A percentile compares a stretch with the other conserved stretches of the same genome.
These are phyloP conservation scores for Schizopygopsis pylzovi DNA, from an alignment of 2,797 vertebrate genomes.

Conservation along the genomic window DNA sequence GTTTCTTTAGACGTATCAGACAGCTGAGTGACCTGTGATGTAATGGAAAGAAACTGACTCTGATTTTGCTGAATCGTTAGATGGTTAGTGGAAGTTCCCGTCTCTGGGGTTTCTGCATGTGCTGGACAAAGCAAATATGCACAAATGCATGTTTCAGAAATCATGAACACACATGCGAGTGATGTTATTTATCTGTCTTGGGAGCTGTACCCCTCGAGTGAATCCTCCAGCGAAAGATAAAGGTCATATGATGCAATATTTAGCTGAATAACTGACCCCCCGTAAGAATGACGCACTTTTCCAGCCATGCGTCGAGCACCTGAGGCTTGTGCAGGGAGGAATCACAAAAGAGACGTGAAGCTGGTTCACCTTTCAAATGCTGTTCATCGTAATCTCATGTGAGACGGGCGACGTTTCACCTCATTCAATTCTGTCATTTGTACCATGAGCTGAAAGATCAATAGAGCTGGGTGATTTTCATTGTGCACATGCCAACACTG, in stretches of 20 bases:
- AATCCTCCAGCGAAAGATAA: neutral
- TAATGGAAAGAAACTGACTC: neutral
- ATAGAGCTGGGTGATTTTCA: neutral
- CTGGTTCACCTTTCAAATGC: slow-evolving; percentile 6
- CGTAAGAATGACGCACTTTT: neutral
- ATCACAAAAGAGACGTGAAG: neutral
- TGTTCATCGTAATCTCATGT: slow-evolving; percentile 7
- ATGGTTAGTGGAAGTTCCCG: neutral
- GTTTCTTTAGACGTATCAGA: neutral
- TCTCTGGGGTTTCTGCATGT: neutral
- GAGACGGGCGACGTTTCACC: neutral
- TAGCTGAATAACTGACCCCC: neutral
- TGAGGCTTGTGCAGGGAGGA: neutral
- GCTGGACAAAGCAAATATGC: neutral
- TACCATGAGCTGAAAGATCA: neutral
- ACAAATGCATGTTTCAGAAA: neutral
- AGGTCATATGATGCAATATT: slow-evolving; percentile 16
- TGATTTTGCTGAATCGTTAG: neutral
- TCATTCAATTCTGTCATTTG: neutral
- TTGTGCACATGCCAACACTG: neutral
- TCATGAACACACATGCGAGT: neutral
- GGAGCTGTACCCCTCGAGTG: neutral
- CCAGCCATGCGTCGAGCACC: neutral
- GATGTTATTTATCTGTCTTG: neutral
- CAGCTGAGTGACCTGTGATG: neutral